Conservation (phyloP, 2,888 invertebrate species). For the Gasteruption jaculator region DNA sequence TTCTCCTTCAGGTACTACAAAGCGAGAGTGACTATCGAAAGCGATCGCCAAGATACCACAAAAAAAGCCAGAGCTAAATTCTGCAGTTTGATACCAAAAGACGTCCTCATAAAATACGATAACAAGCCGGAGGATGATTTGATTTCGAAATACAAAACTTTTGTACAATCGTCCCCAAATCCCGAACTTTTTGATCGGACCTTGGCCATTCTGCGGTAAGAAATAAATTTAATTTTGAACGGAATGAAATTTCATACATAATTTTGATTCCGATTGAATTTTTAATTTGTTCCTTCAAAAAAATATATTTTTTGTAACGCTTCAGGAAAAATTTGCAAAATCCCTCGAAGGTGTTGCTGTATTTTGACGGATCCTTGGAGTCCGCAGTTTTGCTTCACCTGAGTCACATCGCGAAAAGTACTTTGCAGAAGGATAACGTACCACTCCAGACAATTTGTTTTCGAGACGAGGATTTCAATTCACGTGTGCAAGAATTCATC, state of each 20-base stretch:
- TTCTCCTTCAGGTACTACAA: slow-evolving; percentile 49
- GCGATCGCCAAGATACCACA: slow-evolving; percentile 44
- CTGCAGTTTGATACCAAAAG: slow-evolving; percentile 36
- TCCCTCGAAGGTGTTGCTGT: slow-evolving; percentile 27
- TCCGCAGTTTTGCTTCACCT: slow-evolving; percentile 33
- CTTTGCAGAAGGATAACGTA: neutral
- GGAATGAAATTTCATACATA: slow-evolving; percentile 1
- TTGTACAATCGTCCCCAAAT: slow-evolving; percentile 17
- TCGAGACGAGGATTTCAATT: slow-evolving; percentile 3
- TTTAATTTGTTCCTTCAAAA: slow-evolving; percentile 16
- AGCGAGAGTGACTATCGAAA: slow-evolving; percentile 55
- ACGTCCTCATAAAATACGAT: slow-evolving; percentile 34
- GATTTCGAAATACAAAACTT: slow-evolving; percentile 24
- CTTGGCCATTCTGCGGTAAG: slow-evolving; percentile 26
- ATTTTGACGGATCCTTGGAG: slow-evolving; percentile 31
- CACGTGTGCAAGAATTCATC: slow-evolving; percentile 16
- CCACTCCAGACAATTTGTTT: slow-evolving; percentile 21
- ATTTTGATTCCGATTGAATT: neutral
- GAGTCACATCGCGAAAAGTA: slow-evolving; percentile 24
- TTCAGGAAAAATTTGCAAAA: slow-evolving; percentile 13
- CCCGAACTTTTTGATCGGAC: slow-evolving; percentile 17
- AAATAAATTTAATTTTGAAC: slow-evolving; percentile 13
- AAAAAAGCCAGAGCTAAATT: slow-evolving; percentile 48
- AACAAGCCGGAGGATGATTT: slow-evolving; percentile 22
- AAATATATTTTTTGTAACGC: slow-evolving; percentile 15